Conservation (phyloP, 2,113 vertebrate genomes). For the Sinocyclocheilus anophthalmus region DNA sequence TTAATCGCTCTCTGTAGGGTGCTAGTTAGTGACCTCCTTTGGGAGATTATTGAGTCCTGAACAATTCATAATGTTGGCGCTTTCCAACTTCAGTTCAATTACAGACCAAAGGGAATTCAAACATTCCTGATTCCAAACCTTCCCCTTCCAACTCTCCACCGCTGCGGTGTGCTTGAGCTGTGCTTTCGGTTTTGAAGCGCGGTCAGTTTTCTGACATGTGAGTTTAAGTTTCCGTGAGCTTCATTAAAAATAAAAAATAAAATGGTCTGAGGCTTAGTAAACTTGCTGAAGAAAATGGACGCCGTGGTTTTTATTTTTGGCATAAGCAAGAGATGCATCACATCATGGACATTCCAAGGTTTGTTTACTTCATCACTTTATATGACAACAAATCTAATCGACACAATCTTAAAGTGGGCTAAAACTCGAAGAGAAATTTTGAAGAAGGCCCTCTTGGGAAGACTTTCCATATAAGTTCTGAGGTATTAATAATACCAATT, state of each 20-base stretch:
- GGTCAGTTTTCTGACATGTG: not conserved
- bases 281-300: not conserved
- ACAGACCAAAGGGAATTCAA: constrained; percentile 31
- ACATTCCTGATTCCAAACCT: not conserved
- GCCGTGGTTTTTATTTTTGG: not conserved
- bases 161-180: not conserved
- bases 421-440: not conserved
- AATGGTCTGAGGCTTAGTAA: not conserved
- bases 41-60: constrained; percentile 40
- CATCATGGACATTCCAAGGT: constrained; percentile 23
- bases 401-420: not conserved
- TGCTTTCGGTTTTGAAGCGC: not conserved
- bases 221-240: not conserved
- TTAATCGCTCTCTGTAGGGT: not conserved
- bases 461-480: not conserved
- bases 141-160: not conserved
- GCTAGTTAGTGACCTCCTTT: constrained; percentile 27
- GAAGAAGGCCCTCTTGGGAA: not conserved
- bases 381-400: not conserved
- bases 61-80: constrained; percentile 25
- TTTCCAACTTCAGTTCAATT: constrained; percentile 34
- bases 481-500: not conserved
- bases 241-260: not conserved
- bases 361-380: constrained; percentile 31
- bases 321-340: not conserved